Evolutionary conservation across 2,113 vertebrate species (phyloP).

Genomic region (Hyperopisus bebe): DNA sequence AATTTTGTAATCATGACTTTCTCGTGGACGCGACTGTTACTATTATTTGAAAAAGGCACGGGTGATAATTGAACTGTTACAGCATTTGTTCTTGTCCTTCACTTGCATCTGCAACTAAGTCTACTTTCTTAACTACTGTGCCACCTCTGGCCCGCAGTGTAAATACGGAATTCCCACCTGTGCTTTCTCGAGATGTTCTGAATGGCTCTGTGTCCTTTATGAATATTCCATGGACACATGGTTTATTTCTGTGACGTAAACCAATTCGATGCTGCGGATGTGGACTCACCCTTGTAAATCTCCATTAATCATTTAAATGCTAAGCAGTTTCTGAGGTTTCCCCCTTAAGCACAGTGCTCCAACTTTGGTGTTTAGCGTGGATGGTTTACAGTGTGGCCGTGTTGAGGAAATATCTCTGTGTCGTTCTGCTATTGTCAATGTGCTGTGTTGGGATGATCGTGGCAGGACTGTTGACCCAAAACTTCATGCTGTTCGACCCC

Average conservation of each 20-base stretch:
- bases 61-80: neutral
- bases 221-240: slow-evolving; percentile 15
- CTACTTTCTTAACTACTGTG: neutral
- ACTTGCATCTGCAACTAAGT: neutral
- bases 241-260: neutral
- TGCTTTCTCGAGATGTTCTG: neutral
- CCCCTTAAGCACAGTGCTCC: neutral
- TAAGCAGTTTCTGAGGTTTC: neutral
- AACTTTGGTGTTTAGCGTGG: neutral
- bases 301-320: slow-evolving; percentile 7
- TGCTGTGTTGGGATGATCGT: neutral
- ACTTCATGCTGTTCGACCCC: neutral
- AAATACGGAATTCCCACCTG: neutral
- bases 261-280: neutral
- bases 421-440: neutral
- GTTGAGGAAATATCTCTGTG: neutral
- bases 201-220: neutral
- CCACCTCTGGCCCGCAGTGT: neutral
- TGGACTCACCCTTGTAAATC: neutral
- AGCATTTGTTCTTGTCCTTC: neutral
- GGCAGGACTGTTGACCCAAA: neutral
- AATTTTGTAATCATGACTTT: slow-evolving; percentile 3
- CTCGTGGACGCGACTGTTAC: neutral
- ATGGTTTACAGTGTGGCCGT: neutral
- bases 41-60: neutral